Base-by-base conservation (phyloP, 2,797 vertebrate species). In the Apodemus agrarius region DNA sequence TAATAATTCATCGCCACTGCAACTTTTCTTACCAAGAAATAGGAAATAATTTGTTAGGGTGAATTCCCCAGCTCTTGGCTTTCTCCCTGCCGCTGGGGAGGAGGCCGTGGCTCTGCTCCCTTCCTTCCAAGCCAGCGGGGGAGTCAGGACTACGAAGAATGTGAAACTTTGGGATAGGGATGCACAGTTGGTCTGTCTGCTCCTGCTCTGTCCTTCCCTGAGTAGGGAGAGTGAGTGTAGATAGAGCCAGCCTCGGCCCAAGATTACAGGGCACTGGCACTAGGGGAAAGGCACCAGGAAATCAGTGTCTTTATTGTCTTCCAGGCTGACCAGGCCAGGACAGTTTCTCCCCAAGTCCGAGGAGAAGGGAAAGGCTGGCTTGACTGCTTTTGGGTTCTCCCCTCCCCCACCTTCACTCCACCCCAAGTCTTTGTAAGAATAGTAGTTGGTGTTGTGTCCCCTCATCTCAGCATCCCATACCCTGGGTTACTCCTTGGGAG, bases 1-100 rank as follows among this genome's bases (percentile, higher is more conserved):
- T 98, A 99, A 99, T 99, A 99, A 99, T 99, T 99, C 98, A 99
- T 98, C 52, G 97, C 97, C 57, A 93, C 97, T 98, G 98, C 98
- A 98, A 98, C 98, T 98, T 98, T 98, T 98, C 98, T 98, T 98
- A 98, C 98, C 98, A 98, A 98, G 98, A 98, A 98, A 98, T 98
- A 98, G 98, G 99, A 99, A 99, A 98, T 98, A 97, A 98, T 98
- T 98, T 98, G 97, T 98, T 98, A 99, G 98, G 87, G 95, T 98
- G 98, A 97, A 98, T 96, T 96, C 97, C 96, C 24, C 0, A 74
- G 81, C 54, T 22, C 95, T 90, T 0, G 0, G 74, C 93, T 85
- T 86, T 95, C 86, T 96, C 92, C 83, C 81, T 80, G 74, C 63
- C 40, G 46, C 10, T 3, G 85, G 52, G 40, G 59, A 40, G 37